A percentile compares a stretch with the other conserved stretches of the same genome.
phyloP scores from a whole-genome alignment of 1,140 invertebrate species.

The Drosophila subobscura region DNA sequence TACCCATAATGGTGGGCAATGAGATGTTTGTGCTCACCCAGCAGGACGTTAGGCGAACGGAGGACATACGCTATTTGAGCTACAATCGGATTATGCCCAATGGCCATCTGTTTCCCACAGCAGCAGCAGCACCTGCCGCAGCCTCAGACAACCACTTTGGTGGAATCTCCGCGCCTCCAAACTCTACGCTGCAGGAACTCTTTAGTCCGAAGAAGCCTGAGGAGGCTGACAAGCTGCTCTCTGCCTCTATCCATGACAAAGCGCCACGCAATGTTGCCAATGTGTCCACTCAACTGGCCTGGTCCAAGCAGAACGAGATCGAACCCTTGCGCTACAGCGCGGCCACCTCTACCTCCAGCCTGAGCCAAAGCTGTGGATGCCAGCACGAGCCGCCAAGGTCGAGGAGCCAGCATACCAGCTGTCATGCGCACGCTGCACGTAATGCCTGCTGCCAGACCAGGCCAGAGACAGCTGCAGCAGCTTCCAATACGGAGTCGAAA shows the following conservation, averaged over 20 bases:
- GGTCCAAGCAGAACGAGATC: constrained; percentile 19
- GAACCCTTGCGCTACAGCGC: constrained; percentile 18
- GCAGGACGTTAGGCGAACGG: constrained; percentile 63
- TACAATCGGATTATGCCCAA: constrained; percentile 35
- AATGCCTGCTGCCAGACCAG: constrained; percentile 13
- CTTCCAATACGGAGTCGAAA: constrained; percentile 12
- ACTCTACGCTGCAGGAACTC: constrained; percentile 7
- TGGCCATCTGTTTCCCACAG: not conserved
- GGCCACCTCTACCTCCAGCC: constrained; percentile 38
- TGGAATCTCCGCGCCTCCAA: not conserved
- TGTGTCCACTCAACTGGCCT: constrained; percentile 38
- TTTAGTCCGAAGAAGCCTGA: not conserved
- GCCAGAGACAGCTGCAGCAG: not conserved
- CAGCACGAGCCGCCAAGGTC: constrained; percentile 20
- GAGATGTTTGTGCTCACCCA: constrained; percentile 59
- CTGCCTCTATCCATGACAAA: too few relatives aligned
- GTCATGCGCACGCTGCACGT: too few relatives aligned
- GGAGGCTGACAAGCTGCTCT: not conserved
- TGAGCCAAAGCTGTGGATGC: not conserved
- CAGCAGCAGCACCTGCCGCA: too few relatives aligned
- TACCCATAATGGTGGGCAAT: constrained; percentile 59
- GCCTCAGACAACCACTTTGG: constrained; percentile 1
- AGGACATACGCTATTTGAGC: constrained; percentile 52
- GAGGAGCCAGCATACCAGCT: not conserved
- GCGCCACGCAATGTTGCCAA: constrained; percentile 1